Percentiles rank a stretch among this genome's conserved stretches.
Evolutionary conservation across 2,888 invertebrate species (phyloP).

Genomic region (Sycophila texana): DNA sequence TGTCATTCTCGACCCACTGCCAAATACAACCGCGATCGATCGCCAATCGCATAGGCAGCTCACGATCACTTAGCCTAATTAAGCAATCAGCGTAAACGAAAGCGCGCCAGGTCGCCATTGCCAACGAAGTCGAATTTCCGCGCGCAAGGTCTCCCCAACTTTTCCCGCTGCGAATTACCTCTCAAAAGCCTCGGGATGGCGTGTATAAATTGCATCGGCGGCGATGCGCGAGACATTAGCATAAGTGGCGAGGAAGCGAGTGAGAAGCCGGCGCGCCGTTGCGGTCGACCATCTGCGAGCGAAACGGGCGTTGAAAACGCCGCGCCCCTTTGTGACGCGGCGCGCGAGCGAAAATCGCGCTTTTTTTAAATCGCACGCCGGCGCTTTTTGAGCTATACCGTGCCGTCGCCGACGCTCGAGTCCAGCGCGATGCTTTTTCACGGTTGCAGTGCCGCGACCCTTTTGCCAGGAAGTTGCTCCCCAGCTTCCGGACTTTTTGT

Average conservation of each 20-base stretch:
- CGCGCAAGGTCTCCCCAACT: not conserved
- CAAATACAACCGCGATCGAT: no score
- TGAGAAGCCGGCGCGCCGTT: not conserved
- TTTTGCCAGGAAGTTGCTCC: no score
- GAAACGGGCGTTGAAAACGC: not conserved
- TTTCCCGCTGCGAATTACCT: not conserved
- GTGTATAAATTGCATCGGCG: slow-evolving; percentile 9
- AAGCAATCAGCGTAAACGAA: slow-evolving; percentile 32
- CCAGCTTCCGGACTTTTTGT: no score
- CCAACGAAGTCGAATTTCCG: not conserved
- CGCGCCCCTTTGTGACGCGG: not conserved
- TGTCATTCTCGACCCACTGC: no score
- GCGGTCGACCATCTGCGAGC: not conserved
- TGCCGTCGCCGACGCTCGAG: no score
- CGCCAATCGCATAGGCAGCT: not conserved
- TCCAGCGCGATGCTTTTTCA: no score
- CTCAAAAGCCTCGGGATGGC: not conserved
- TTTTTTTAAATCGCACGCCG: not conserved
- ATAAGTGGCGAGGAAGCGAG: slow-evolving; percentile 15
- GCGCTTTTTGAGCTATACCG: no score
- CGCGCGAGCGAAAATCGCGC: not conserved
- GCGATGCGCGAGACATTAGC: slow-evolving; percentile 25
- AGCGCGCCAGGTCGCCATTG: not conserved
- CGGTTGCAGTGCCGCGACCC: no score
- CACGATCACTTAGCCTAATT: slow-evolving; percentile 27